Percentiles rank a stretch among this genome's conserved stretches.
These are phyloP conservation scores for Sminthurinus aureus DNA, from an alignment of 2,888 invertebrate genomes.

Conservation along the genomic window DNA sequence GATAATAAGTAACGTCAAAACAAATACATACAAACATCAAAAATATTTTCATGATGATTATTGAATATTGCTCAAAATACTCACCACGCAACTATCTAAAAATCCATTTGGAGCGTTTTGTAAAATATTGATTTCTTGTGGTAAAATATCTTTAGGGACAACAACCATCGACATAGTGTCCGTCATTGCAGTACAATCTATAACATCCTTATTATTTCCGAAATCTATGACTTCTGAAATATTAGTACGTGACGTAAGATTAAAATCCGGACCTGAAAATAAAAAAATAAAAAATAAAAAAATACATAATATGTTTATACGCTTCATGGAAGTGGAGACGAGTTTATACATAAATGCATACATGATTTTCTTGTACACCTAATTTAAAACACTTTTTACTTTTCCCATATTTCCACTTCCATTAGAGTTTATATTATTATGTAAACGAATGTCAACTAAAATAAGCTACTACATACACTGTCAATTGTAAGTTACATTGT, in stretches of 20 bases:
- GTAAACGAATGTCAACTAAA: too few relatives aligned
- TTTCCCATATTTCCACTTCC: too few relatives aligned
- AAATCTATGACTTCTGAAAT: background rate
- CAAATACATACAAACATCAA: background rate
- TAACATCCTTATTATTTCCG: background rate
- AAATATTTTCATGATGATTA: background rate
- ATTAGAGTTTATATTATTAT: too few relatives aligned
- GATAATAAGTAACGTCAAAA: too few relatives aligned
- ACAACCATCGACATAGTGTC: background rate
- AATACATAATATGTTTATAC: background rate
- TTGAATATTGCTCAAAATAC: background rate
- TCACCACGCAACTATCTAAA: slow-evolving; percentile 79
- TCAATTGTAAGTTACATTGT: too few relatives aligned
- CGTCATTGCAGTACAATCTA: background rate
- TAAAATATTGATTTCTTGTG: background rate
- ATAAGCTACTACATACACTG: too few relatives aligned
- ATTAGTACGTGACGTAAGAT: background rate
- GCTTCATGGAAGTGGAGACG: background rate
- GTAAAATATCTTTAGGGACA: background rate
- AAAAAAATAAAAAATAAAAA: background rate
- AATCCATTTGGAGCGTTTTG: slow-evolving; percentile 66
- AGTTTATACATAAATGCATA: too few relatives aligned
- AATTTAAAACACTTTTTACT: too few relatives aligned
- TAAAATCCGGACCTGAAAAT: slow-evolving; percentile 6
- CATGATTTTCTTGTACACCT: too few relatives aligned